phyloP scores from a whole-genome alignment of 2,797 vertebrate genomes.

The Mus minutoides region DNA sequence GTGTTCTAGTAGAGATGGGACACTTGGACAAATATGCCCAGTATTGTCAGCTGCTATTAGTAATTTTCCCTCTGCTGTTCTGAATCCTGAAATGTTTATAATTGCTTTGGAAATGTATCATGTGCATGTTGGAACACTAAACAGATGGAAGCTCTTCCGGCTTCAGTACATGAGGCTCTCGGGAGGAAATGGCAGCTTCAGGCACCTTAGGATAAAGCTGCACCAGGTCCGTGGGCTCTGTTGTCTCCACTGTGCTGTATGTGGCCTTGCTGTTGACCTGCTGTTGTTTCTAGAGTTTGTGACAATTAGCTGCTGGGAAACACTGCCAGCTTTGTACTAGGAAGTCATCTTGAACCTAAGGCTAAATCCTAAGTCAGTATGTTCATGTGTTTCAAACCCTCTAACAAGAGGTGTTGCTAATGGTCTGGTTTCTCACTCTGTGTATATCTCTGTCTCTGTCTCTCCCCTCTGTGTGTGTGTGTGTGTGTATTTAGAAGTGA shows the following conservation, averaged over 20 bases:
- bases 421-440: not conserved
- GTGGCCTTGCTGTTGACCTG: fast-evolving
- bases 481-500: constrained; percentile 27
- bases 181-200: not conserved
- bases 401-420: not conserved
- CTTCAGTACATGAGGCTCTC: not conserved
- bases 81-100: not conserved
- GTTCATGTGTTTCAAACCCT: not conserved
- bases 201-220: not conserved
- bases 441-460: fast-evolving
- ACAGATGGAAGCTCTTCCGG: not conserved
- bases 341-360: constrained; percentile 1
- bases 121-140: not conserved
- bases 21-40: not conserved
- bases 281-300: not conserved
- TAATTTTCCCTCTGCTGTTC: not conserved
- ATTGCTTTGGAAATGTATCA: not conserved
- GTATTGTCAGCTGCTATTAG: not conserved
- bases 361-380: constrained; percentile 5
- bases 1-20: not conserved
- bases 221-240: fast-evolving
- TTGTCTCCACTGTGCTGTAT: fast-evolving
- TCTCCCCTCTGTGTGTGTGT: not conserved
- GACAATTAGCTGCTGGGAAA: not conserved
- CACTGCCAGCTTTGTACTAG: not conserved